Conservation (phyloP, 1,140 invertebrate species). For the Philotrypesis tridentata region DNA sequence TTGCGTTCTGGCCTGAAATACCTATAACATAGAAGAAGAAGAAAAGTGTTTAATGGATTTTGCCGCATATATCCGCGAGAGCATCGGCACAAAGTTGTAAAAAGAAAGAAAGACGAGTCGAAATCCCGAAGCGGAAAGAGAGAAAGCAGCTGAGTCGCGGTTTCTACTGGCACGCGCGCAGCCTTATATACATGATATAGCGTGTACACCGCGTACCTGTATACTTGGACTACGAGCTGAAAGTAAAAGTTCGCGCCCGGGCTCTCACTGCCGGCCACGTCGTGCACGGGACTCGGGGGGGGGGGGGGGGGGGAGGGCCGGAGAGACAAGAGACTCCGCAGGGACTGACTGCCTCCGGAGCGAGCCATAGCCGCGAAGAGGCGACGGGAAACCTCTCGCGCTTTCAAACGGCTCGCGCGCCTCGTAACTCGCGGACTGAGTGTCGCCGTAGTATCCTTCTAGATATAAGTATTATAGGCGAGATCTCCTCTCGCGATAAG, state of each 20-base stretch:
- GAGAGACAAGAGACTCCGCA: neutral
- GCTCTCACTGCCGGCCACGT: constrained; percentile 59
- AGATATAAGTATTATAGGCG: too few relatives aligned
- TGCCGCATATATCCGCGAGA: too few relatives aligned
- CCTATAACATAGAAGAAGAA: too few relatives aligned
- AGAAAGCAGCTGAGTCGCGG: neutral
- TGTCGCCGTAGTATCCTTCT: constrained; percentile 10
- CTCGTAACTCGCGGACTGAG: constrained; percentile 37
- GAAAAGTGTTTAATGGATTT: too few relatives aligned
- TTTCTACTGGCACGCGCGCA: neutral
- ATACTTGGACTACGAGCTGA: too few relatives aligned
- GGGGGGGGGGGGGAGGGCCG: too few relatives aligned
- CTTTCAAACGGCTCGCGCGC: constrained; percentile 49
- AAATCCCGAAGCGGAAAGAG: neutral
- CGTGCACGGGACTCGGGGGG: neutral
- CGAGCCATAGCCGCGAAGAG: neutral
- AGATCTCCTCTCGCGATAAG: too few relatives aligned
- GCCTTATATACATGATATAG: neutral
- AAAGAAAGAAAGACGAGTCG: neutral
- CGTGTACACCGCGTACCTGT: constrained; percentile 13
- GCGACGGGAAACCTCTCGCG: constrained; percentile 33
- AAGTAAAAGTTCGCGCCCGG: constrained; percentile 65
- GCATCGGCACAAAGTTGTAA: too few relatives aligned
- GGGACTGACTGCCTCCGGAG: too few relatives aligned
- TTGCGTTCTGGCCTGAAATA: too few relatives aligned